Conservation (phyloP, 2,888 invertebrate genomes). For the Lomographa bimaculata region DNA sequence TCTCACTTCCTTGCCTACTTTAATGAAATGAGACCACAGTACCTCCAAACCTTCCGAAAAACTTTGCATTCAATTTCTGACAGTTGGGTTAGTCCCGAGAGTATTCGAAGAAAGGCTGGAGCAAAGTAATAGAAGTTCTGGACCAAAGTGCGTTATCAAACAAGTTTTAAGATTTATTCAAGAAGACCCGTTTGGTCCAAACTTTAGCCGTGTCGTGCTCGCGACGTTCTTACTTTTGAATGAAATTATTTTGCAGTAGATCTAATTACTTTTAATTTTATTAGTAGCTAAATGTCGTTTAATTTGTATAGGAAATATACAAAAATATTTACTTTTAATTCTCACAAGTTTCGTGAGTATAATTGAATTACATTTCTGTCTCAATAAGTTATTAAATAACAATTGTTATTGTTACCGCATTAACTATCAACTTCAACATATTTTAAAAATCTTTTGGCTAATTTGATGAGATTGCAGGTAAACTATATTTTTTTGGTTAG, state of each 20-base stretch:
- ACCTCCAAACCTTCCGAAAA: constrained; percentile 24
- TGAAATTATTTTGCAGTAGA: constrained; percentile 6
- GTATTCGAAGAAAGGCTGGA: constrained; percentile 26
- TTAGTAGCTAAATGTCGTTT: no score
- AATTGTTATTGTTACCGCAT: no score
- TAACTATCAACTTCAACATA: no score
- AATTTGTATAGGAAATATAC: no score
- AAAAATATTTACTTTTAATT: no score
- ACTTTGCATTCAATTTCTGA: constrained; percentile 32
- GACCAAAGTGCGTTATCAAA: constrained; percentile 59
- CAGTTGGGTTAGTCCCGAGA: constrained; percentile 25
- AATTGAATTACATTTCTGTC: no score
- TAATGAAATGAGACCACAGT: constrained; percentile 9
- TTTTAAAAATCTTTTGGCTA: no score
- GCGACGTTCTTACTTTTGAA: constrained; percentile 25
- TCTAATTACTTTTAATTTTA: no score
- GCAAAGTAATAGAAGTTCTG: constrained; percentile 50
- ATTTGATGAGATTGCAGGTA: no score
- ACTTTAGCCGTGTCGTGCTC: constrained; percentile 62
- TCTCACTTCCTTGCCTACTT: neutral
- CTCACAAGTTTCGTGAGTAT: no score
- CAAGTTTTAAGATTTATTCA: constrained; percentile 75
- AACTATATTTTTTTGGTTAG: no score
- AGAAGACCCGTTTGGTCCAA: constrained; percentile 54
- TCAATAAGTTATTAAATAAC: no score